Conservation (phyloP, 2,888 invertebrate species). For the Portevinia maculata region DNA sequence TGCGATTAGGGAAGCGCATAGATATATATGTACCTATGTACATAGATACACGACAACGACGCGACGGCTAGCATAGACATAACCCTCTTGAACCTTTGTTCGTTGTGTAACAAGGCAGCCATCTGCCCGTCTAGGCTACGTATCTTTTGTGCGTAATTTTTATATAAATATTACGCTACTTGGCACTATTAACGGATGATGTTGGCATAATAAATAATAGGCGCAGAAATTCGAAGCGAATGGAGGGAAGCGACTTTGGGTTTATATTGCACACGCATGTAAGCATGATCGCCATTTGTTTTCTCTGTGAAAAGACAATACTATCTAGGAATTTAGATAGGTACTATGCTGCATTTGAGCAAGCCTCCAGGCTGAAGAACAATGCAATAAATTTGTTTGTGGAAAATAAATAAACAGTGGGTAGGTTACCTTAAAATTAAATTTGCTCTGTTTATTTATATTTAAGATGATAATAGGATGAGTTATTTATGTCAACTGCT, state of each 20-base stretch:
- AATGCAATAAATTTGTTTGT: conserved; percentile 65
- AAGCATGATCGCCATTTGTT: conserved; percentile 71
- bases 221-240: conserved; percentile 33
- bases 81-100: conserved; percentile 72
- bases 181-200: conserved; percentile 72
- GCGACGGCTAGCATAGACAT: conserved; percentile 35
- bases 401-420: conserved; percentile 25
- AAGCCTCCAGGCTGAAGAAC: conserved; percentile 46
- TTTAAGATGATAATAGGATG: conserved; percentile 21
- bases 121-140: conserved; percentile 50
- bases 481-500: neutral
- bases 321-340: neutral
- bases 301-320: conserved; percentile 51
- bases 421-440: neutral
- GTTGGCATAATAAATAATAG: conserved; percentile 71
- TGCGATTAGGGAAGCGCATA: conserved; percentile 71
- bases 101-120: conserved; percentile 51
- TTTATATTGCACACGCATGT: conserved; percentile 61
- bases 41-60: conserved; percentile 21
- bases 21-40: conserved; percentile 27
- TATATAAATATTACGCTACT: conserved; percentile 70
- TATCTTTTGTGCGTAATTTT: conserved; percentile 66
- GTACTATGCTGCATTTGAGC: conserved; percentile 36
- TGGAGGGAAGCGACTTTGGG: conserved; percentile 47
- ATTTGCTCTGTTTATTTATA: conserved; percentile 22